phyloP scores from a whole-genome alignment of 2,113 vertebrate species.

The Eptesicus fuscus region DNA sequence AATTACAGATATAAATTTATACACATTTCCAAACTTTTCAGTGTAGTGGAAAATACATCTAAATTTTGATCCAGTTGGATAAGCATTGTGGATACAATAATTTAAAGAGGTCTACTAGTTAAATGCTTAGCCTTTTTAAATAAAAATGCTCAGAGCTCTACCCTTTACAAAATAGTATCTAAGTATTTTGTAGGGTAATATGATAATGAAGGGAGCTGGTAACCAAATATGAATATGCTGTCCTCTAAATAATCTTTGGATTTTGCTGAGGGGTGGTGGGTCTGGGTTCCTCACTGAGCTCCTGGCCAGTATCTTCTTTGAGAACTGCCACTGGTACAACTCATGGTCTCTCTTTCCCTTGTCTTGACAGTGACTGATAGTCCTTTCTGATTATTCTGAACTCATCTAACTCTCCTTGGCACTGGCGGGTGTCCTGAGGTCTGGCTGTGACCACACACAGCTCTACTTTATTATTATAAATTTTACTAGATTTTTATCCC shows the following conservation, averaged over 20 bases:
- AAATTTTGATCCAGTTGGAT: background rate
- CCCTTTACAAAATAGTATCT: background rate
- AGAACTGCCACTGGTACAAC: background rate
- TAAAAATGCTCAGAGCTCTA: background rate
- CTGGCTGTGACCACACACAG: background rate
- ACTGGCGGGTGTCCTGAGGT: background rate
- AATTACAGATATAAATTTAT: background rate
- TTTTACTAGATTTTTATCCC: background rate
- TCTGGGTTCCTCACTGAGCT: background rate
- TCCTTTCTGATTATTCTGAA: background rate
- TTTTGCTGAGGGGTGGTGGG: rapidly evolving
- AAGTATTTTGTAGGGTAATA: background rate
- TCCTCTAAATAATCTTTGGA: background rate
- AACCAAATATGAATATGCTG: background rate
- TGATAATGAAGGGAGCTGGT: background rate
- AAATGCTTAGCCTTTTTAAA: background rate
- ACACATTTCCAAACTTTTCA: background rate
- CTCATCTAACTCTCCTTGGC: background rate
- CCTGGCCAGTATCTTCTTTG: background rate
- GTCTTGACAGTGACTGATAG: background rate
- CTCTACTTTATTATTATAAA: background rate
- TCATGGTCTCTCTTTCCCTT: background rate
- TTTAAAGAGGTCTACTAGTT: background rate
- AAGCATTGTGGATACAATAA: background rate
- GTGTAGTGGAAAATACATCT: background rate